phyloP scores from a whole-genome alignment of 2,797 vertebrate species.

The Spinus pinus region DNA sequence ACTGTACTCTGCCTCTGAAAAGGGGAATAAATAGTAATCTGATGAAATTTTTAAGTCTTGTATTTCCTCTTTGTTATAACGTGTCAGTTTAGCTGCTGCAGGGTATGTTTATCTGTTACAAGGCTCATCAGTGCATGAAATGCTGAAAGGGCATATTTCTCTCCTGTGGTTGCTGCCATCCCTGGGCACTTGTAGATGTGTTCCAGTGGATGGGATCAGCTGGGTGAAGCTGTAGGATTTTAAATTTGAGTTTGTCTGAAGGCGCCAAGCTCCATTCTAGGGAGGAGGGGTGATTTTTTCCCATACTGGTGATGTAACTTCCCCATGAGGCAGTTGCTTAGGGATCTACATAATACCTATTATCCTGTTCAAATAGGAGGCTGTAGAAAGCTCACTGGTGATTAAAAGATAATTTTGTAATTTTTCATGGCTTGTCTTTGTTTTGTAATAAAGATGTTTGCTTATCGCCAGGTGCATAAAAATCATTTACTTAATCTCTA shows the following conservation, averaged over 20 bases:
- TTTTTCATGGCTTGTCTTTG: slow-evolving; percentile 63
- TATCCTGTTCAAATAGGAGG: slow-evolving; percentile 63
- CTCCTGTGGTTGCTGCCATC: slow-evolving; percentile 66
- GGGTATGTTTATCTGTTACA: slow-evolving; percentile 86
- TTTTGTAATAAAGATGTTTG: slow-evolving; percentile 63
- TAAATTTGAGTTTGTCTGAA: slow-evolving; percentile 69
- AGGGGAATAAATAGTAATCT: slow-evolving; percentile 57
- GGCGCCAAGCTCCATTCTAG: slow-evolving; percentile 12
- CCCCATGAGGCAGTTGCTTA: slow-evolving; percentile 72
- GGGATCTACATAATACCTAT: slow-evolving; percentile 66
- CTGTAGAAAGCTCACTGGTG: slow-evolving; percentile 46
- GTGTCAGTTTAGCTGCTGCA: slow-evolving; percentile 84
- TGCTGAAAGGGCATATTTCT: slow-evolving; percentile 83
- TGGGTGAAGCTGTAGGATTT: slow-evolving; percentile 70
- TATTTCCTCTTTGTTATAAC: slow-evolving; percentile 74
- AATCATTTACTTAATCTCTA: slow-evolving; percentile 57
- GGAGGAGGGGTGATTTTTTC: slow-evolving; percentile 39
- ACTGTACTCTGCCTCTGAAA: slow-evolving; percentile 24
- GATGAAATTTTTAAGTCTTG: slow-evolving; percentile 69
- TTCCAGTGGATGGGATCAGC: slow-evolving; percentile 81
- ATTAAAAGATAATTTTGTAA: slow-evolving; percentile 70
- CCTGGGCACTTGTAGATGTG: slow-evolving; percentile 67
- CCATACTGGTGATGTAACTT: slow-evolving; percentile 75
- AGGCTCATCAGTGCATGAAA: slow-evolving; percentile 83
- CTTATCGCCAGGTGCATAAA: slow-evolving; percentile 56